phyloP scores from a whole-genome alignment of 2,113 vertebrate species.

The Theropithecus gelada region DNA sequence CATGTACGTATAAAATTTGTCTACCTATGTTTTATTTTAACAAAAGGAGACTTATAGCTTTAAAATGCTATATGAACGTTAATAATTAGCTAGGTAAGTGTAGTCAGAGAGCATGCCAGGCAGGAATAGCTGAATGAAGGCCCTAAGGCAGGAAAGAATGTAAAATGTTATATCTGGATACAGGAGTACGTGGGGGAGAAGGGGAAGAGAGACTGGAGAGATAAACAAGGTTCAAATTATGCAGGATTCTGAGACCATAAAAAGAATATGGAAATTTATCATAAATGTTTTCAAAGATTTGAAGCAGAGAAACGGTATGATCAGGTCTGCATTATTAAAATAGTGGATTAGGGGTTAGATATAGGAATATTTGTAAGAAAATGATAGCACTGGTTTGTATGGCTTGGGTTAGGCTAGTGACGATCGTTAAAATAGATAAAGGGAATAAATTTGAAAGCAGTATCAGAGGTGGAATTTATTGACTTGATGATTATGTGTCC shows the following conservation, averaged over 20 bases:
- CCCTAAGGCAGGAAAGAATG: not conserved
- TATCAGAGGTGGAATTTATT: not conserved
- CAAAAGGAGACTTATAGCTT: not conserved
- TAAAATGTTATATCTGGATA: slow-evolving; percentile 19
- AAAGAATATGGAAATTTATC: slow-evolving; percentile 37
- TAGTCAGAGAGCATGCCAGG: not conserved
- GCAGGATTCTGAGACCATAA: not conserved
- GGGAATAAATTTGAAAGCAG: not conserved
- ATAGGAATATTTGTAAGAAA: not conserved
- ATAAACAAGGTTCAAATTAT: not conserved
- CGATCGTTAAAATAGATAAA: not conserved
- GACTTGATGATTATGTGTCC: not conserved
- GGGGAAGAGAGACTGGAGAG: not conserved
- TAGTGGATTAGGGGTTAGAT: not conserved
- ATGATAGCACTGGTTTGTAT: not conserved
- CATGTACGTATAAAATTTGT: not conserved
- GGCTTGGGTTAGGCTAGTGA: not conserved
- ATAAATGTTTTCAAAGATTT: slow-evolving; percentile 22
- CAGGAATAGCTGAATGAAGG: not conserved
- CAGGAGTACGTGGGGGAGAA: not conserved
- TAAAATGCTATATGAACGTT: slow-evolving; percentile 25
- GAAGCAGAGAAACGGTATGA: not conserved
- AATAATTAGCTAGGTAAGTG: slow-evolving; percentile 5
- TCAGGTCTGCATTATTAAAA: not conserved
- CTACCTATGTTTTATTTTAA: not conserved